phyloP scores from a whole-genome alignment of 2,797 vertebrate genomes.

The Anguilla megastoma region DNA sequence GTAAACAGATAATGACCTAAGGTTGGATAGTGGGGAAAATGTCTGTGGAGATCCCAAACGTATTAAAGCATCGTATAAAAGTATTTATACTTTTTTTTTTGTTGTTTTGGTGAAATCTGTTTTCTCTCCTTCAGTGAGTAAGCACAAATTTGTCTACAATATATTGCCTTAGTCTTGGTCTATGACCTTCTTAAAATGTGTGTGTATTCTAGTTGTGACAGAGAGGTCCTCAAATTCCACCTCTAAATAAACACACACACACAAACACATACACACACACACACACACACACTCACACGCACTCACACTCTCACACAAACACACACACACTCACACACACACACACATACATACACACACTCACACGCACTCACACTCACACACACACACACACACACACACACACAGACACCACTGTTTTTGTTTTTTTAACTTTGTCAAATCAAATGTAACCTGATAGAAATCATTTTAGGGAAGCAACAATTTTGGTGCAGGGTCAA shows the following conservation, averaged over 20 bases:
- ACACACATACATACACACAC: too few species aligned
- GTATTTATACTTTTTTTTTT: not conserved
- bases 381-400: not conserved
- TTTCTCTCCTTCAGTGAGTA: not conserved
- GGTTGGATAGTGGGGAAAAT: not conserved
- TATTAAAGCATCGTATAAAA: too few species aligned
- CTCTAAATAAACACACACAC: not conserved
- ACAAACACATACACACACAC: too few species aligned
- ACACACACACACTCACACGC: too few species aligned
- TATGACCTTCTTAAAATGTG: not conserved
- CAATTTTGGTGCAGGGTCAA: not conserved
- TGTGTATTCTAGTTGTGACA: not conserved
- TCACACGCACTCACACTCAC: too few species aligned
- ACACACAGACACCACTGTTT: too few species aligned
- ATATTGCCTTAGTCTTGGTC: not conserved
- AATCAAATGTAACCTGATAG: not conserved
- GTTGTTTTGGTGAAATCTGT: not conserved
- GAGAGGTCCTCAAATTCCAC: not conserved
- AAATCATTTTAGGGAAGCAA: not conserved
- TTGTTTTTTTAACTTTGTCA: not conserved
- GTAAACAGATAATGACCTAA: not conserved
- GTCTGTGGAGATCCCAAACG: not conserved
- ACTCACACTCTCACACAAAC: too few species aligned
- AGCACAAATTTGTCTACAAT: not conserved
- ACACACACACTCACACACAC: too few species aligned